Base-by-base conservation (phyloP, 2,113 vertebrate species). In the Hemichromis elongatus region DNA sequence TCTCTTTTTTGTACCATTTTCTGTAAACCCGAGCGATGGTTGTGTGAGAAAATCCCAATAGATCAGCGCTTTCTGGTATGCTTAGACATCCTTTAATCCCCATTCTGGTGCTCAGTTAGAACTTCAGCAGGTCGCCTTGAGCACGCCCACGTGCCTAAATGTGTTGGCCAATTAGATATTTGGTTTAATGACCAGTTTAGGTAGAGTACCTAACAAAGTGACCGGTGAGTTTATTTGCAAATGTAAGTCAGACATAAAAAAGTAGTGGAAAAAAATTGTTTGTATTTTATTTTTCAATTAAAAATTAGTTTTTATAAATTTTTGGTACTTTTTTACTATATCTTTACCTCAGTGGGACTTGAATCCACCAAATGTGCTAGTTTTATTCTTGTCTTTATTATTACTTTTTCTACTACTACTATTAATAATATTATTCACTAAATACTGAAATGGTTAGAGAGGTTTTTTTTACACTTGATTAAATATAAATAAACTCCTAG, bases 111-210 rank as follows among this genome's bases (percentile, higher is more conserved):
- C 40, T 11, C 2, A 2, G 40, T 47, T 73, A 47, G 40, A 28
- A 73, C 2, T 73, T 73, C 40, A 70, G 14, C 66, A 73, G 40
- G 24, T 73, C 40, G 2, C 28, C 40, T 47, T 47, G 68, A 47
- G 0, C 24, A 5, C 4, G 0, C 47, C 0, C 11, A 47, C 40
- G 0, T 73, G 40, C 21, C 40, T 0, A 47, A 47, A 73, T 47
- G 24, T 4, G 2, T 24, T 1, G 66, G 19, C 40, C 42, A 28
- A 47, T 47, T 47, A 47, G 66, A 47, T 73, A 73, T 28, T 73
- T 73, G 68, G 9, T 26, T 47, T 28, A 19, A 73, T 3, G 5
- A 73, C 24, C 24, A 47, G 24, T 19, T 28, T 21, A 28, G 28
- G 14, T 7, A 47, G 40, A 73, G 0, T 47, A 47, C 14, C 68